Base-by-base conservation (phyloP, 2,797 vertebrate species). In the Poecilia gillii region DNA sequence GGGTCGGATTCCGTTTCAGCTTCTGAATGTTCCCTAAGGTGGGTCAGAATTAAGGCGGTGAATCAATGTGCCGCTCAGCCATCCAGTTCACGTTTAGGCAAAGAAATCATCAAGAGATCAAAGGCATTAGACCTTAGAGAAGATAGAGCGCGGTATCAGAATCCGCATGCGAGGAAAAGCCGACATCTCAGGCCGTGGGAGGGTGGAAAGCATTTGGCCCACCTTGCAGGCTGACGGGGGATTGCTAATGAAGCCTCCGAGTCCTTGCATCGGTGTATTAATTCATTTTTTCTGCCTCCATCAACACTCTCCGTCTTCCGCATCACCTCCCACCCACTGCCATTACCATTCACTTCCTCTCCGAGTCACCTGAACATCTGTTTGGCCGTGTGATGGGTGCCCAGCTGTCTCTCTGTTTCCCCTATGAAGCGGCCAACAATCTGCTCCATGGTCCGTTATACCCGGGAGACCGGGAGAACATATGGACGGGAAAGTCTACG, bases 331-430 rank as follows among this genome's bases (percentile, higher is more conserved):
- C 72, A 49, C 78, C 62, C 73, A 71, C 62, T 25, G 55, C 75
- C 46, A 43, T 81, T 76, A 81, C 78, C 64, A 73, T 81, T 90
- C 86, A 68, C 82, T 87, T 85, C 84, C 79, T 89, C 87, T 84
- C 74, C 59, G 18, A 93, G 91, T 91, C 91, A 94, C 92, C 91
- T 91, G 90, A 92, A 93, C 93, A 94, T 94, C 93, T 95, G 94
- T 78, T 90, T 91, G 91, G 90, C 88, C 77, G 89, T 84, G 91
- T 93, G 94, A 94, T 91, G 87, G 92, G 83, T 87, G 90, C 87
- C 92, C 94, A 94, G 93, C 93, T 94, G 94, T 93, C 92, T 91
- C 88, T 16, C 83, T 78, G 80, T 85, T 91, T 89, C 87, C 86
- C 91, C 89, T 78, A 85, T 74, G 87, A 91, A 90, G 91, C 81